Evolutionary conservation across 2,888 invertebrate species (phyloP).

Genomic region (Dione vanillae): DNA sequence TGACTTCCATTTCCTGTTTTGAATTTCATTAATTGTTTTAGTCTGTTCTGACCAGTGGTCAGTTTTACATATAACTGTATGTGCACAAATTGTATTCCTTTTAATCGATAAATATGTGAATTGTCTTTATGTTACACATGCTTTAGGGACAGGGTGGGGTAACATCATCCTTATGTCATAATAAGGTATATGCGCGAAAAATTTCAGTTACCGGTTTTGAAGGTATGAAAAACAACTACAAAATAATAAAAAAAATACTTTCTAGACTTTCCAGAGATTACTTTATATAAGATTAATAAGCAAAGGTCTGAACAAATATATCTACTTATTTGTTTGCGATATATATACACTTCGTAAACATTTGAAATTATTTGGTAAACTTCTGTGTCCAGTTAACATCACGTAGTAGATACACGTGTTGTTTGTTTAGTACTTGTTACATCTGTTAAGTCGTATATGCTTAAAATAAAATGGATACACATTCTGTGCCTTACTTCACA

Average conservation of each 20-base stretch:
- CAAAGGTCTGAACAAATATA: background rate
- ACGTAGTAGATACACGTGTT: background rate
- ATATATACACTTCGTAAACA: background rate
- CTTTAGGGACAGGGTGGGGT: background rate
- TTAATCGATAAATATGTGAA: background rate
- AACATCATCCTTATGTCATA: background rate
- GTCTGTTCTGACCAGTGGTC: background rate
- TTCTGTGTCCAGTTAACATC: background rate
- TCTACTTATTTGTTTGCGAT: background rate
- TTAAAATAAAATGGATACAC: constrained; percentile 5
- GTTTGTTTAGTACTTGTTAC: constrained; percentile 3
- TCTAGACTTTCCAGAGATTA: too few relatives aligned
- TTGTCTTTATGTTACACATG: background rate
- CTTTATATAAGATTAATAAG: background rate
- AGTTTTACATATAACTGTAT: background rate
- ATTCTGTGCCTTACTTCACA: background rate
- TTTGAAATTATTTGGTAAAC: background rate
- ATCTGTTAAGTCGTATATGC: constrained; percentile 3
- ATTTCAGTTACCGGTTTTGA: too few relatives aligned
- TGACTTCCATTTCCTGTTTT: too few relatives aligned
- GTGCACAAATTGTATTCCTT: background rate
- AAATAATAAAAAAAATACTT: background rate
- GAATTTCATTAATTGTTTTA: too few relatives aligned
- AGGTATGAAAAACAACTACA: background rate
- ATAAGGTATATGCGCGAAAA: background rate